Base-by-base conservation (phyloP, 2,888 invertebrate species). In the Anoplius nigerrimus region DNA sequence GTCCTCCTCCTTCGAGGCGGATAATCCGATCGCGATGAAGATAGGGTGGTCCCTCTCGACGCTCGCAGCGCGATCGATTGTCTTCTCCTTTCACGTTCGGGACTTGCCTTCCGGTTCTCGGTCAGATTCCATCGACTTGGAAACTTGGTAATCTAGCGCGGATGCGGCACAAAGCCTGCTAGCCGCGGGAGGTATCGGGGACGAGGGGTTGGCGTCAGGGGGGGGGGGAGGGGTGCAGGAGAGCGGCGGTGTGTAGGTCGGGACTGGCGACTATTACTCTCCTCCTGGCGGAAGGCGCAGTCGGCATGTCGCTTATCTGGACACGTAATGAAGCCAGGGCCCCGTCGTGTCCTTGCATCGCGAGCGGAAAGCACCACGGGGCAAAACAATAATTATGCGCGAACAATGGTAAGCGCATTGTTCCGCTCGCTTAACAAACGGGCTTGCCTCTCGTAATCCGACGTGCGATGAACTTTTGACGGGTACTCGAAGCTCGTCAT, bases 361-460 rank as follows among this genome's bases (percentile, higher is more conserved):
- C 48, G 48, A 18, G 3, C 48, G 48, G 34, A 34, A 48, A 48
- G 18, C 20, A 20, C 56, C 43, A 56, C 56, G 43, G 42, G 55
- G 56, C 65, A 57, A 69, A 69, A 62, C 62, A 73, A 69, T 69
- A 69, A 73, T 73, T 69, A 69, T 54, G 45, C 56, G 45, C 62
- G 34, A 52, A 54, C 46, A 54, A 72, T 72, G 51, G 56, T 11
- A 20, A 21, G 34, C n/a, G 64, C 61, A 48, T 72, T 72, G 52
- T 68, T 62, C 21, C 21, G 16, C 20, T n/a, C 59, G 54, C 21
- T 66, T 57, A 56, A 43, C 56, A 56, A 56, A 56, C 42, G 56
- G 42, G 43, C 56, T 56, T 42, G 43, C n/a, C 34, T 48, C 48
- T 48, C 48, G 48, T 18, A 27, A 27, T 42, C 56, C 43, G 42